Conservation (phyloP, 1,140 invertebrate species). For the Geopemphigus sp. region DNA sequence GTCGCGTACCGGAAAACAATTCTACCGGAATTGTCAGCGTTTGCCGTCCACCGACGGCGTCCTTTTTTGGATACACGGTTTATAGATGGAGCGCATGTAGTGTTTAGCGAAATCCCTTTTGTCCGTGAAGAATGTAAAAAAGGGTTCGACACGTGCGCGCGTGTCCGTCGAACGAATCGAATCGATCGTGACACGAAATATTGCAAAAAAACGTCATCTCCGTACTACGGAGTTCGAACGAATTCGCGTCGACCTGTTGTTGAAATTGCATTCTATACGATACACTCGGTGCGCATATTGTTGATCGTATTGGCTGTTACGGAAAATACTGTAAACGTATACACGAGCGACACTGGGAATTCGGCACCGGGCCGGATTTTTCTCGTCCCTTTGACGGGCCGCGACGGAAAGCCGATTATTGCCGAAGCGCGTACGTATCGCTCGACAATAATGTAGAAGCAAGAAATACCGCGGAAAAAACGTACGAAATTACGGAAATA, state of each 20-base stretch:
- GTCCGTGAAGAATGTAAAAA: neutral
- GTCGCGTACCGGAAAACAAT: too few species aligned
- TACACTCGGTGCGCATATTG: neutral
- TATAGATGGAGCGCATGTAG: too few species aligned
- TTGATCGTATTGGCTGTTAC: too few species aligned
- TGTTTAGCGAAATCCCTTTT: neutral
- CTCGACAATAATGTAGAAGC: too few species aligned
- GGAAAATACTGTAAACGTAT: neutral
- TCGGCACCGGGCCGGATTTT: neutral
- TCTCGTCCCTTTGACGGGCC: too few species aligned
- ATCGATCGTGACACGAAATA: constrained; percentile 27
- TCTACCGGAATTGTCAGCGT: too few species aligned
- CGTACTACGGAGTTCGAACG: neutral
- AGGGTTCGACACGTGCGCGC: neutral
- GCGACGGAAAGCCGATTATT: too few species aligned
- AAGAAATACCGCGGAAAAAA: too few species aligned
- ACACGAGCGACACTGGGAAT: neutral
- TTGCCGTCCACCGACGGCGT: too few species aligned
- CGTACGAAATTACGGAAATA: too few species aligned
- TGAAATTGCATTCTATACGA: neutral
- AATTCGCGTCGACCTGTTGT: constrained; percentile 11
- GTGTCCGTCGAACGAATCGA: neutral
- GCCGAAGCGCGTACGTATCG: too few species aligned
- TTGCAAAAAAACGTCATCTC: neutral
- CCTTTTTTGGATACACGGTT: too few species aligned